Percentiles rank a stretch among this genome's conserved stretches.
These are phyloP conservation scores for Trichechus manatus DNA, from an alignment of 2,113 vertebrate species.

Conservation along the genomic window DNA sequence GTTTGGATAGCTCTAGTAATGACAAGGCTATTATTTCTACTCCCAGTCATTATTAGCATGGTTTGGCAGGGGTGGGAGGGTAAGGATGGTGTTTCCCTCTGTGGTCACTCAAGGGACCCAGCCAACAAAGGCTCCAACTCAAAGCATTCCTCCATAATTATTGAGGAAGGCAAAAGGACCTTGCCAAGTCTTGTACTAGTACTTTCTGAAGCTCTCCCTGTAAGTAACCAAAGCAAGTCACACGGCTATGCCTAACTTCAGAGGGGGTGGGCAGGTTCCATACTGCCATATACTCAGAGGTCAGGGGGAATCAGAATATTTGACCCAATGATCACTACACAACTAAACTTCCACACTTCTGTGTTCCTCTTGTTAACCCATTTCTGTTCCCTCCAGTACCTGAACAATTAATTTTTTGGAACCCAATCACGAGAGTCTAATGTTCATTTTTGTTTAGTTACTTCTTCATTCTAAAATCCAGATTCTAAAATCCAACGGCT, in stretches of 20 bases:
- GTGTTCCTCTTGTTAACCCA: neutral
- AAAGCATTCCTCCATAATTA: neutral
- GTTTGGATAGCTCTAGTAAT: neutral
- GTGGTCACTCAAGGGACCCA: neutral
- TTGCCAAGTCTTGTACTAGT: neutral
- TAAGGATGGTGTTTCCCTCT: neutral
- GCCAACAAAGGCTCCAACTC: neutral
- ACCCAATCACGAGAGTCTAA: neutral
- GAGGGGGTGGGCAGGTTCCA: neutral
- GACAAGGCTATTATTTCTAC: neutral
- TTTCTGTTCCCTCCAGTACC: neutral
- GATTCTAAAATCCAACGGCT: neutral
- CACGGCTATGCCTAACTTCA: neutral
- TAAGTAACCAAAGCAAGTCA: neutral
- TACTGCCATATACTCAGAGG: neutral
- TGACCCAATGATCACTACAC: rapidly evolving
- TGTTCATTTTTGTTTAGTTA: neutral
- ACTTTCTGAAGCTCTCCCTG: neutral
- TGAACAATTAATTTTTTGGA: neutral
- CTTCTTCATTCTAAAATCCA: neutral
- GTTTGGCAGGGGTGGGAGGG: neutral
- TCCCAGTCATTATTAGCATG: neutral
- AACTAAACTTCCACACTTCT: neutral
- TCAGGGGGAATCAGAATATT: neutral
- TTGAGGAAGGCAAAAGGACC: neutral